phyloP scores from a whole-genome alignment of 2,113 vertebrate genomes.

The Psilopogon haemacephalus region DNA sequence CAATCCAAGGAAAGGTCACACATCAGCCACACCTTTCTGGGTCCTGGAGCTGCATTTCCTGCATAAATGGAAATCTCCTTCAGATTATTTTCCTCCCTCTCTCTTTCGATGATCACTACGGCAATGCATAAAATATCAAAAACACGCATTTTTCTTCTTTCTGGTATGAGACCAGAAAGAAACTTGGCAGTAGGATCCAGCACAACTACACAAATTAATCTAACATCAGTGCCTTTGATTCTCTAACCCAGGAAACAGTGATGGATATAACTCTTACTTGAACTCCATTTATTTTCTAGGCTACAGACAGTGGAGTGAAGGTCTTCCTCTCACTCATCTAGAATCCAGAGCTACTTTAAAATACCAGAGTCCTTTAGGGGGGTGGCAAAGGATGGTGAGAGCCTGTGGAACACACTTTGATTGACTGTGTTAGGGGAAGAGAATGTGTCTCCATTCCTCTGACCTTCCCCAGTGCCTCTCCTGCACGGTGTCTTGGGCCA shows the following conservation, averaged over 20 bases:
- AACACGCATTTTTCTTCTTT: background rate
- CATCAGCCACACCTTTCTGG: conserved; percentile 66
- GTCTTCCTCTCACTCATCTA: background rate
- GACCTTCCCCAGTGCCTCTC: background rate
- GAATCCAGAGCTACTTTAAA: conserved; percentile 24
- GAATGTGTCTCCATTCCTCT: background rate
- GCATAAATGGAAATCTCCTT: conserved; percentile 57
- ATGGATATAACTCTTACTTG: background rate
- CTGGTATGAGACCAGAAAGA: conserved; percentile 16
- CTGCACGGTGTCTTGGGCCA: background rate
- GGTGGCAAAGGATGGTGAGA: background rate
- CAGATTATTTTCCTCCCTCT: background rate
- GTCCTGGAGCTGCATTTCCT: conserved; percentile 45
- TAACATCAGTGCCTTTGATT: conserved; percentile 35
- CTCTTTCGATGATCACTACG: background rate
- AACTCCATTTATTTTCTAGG: conserved; percentile 20
- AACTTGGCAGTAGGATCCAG: conserved; percentile 29
- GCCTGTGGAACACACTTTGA: background rate
- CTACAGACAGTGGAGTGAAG: background rate
- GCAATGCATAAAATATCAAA: conserved; percentile 36
- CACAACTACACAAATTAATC: conserved; percentile 25
- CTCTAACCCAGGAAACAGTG: conserved; percentile 31
- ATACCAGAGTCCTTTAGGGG: background rate
- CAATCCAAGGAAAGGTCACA: conserved; percentile 70
- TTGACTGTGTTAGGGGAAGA: background rate